phyloP scores from a whole-genome alignment of 2,113 vertebrate genomes.

The Solea solea region DNA sequence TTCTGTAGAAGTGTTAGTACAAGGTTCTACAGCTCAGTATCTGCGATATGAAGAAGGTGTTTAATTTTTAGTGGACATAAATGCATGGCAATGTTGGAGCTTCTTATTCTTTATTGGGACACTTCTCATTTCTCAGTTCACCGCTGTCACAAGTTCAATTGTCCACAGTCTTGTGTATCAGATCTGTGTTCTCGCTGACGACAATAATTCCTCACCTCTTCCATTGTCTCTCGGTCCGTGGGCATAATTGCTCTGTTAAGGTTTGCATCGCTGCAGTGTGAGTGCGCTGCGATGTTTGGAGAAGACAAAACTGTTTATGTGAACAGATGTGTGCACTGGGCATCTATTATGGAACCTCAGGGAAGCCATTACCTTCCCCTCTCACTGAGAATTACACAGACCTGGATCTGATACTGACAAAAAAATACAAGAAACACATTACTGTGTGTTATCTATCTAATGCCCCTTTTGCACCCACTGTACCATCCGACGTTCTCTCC shows the following conservation, averaged over 20 bases:
- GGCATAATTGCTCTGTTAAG: slow-evolving; percentile 38
- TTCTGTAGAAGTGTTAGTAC: not conserved
- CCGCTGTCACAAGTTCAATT: not conserved
- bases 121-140: slow-evolving; percentile 22
- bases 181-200: not conserved
- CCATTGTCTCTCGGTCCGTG: not conserved
- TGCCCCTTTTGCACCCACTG: slow-evolving; percentile 10
- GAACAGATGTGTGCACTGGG: slow-evolving; percentile 32
- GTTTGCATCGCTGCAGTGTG: slow-evolving; percentile 28
- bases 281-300: slow-evolving; percentile 29
- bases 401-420: slow-evolving; percentile 21
- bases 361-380: slow-evolving; percentile 38
- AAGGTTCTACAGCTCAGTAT: not conserved
- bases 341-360: slow-evolving; percentile 34
- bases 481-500: not conserved
- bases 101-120: slow-evolving; percentile 12
- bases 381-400: slow-evolving; percentile 26
- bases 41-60: not conserved
- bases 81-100: slow-evolving; percentile 2
- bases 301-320: slow-evolving; percentile 15
- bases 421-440: not conserved
- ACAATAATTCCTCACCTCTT: slow-evolving; percentile 20
- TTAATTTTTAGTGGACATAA: slow-evolving; percentile 11
- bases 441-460: slow-evolving; percentile 31
- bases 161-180: not conserved